Evolutionary conservation across 2,113 vertebrate species (phyloP).

Genomic region (Mungos mungo): DNA sequence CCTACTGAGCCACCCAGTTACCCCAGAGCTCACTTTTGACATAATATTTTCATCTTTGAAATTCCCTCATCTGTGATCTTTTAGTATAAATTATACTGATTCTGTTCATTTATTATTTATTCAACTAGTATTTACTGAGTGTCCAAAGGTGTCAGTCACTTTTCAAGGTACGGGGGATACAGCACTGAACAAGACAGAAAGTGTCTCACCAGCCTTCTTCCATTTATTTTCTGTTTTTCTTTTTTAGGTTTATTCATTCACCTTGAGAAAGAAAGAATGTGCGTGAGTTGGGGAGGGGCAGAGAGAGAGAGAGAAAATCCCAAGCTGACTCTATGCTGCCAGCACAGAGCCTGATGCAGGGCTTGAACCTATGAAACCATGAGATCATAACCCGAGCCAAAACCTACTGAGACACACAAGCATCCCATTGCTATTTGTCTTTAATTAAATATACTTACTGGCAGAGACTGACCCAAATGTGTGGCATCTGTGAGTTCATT

Average conservation of each 20-base stretch:
- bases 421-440: background rate
- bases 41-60: background rate
- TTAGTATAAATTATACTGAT: background rate
- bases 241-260: too few relatives aligned
- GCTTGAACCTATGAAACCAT: too few relatives aligned
- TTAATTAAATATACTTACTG: background rate
- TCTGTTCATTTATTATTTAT: background rate
- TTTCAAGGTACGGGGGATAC: background rate
- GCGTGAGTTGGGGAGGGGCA: too few relatives aligned
- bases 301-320: too few relatives aligned
- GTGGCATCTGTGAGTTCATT: background rate
- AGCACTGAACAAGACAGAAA: background rate
- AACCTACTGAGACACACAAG: too few relatives aligned
- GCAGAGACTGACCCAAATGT: background rate
- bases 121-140: background rate
- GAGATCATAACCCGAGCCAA: too few relatives aligned
- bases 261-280: too few relatives aligned
- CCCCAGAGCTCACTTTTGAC: background rate
- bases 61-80: background rate
- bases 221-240: background rate
- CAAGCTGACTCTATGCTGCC: too few relatives aligned
- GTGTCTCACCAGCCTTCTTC: background rate
- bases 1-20: too few relatives aligned
- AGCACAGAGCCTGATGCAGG: too few relatives aligned
- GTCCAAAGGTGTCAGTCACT: background rate